Base-by-base conservation (phyloP, 2,797 vertebrate genomes). In the Ctenosaura bakeri region DNA sequence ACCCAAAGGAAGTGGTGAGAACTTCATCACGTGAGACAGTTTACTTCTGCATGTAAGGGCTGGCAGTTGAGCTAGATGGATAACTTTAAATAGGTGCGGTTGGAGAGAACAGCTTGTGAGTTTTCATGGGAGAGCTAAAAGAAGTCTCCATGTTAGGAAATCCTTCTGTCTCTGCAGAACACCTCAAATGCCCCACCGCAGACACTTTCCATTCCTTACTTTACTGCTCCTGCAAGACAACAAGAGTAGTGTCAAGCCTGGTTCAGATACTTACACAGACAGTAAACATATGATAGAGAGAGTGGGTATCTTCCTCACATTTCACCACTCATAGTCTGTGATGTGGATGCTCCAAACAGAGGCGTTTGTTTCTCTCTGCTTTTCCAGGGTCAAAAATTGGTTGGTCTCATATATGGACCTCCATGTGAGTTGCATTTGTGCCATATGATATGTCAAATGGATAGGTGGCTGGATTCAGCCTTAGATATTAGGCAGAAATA, bases 1-100 rank as follows among this genome's bases (percentile, higher is more conserved):
- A 59, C 86, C 0, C 76, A 84, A 73, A 89, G 81, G 86, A 92
- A 0, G 0, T 50, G 87, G 77, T 90, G 0, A 0, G 42, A 94
- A 95, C 87, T 74, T 84, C 86, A 94, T 94, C 90, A 4, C 0
- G 77, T 86, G 92, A 92, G 91, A 92, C 88, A 91, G 79, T 94
- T 94, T 94, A 7, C 77, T 90, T n/a, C 88, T 4, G 85, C 69
- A 71, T 1, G 0, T 0, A 0, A 35, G 3, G 0, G 88, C 90
- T 88, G 64, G n/a, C 85, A 24, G 81, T 0, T 0, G 66, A 0
- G 62, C 1, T 42, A 80, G 66, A 83, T 83, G 85, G 80, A 26
- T 35, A 62, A 84, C 82, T 92, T 87, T 84, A 87, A 78, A 84
- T 90, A 83, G 50, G 77, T 88, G 38, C 38, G 79, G 89, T 66